Conservation (phyloP, 2,113 vertebrate species). For the Neogobius melanostomus region DNA sequence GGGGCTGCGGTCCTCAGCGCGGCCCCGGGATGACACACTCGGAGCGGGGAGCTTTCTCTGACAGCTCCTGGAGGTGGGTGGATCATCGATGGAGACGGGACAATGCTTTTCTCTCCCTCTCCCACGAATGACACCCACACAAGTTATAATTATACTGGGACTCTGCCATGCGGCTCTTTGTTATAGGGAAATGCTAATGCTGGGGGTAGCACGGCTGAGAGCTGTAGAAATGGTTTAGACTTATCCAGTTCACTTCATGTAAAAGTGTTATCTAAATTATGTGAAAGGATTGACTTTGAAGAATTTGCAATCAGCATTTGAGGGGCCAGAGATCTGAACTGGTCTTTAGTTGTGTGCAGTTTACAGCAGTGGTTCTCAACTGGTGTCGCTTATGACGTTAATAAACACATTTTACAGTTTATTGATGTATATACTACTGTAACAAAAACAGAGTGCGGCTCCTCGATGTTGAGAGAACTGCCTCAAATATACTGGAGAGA, state of each 20-base stretch:
- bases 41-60: constrained; percentile 47
- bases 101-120: constrained; percentile 62
- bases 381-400: no score
- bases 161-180: constrained; percentile 75
- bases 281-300: no score
- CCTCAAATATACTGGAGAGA: no score
- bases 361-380: no score
- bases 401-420: no score
- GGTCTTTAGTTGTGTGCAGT: no score
- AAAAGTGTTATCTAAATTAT: no score
- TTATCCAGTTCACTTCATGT: not conserved
- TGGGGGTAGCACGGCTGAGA: not conserved
- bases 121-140: constrained; percentile 66
- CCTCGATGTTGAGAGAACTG: no score
- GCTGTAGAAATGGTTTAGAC: not conserved
- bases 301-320: no score
- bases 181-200: constrained; percentile 61
- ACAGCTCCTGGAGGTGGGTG: constrained; percentile 75
- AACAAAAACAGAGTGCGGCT: no score
- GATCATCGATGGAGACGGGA: constrained; percentile 55
- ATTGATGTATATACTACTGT: no score
- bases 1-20: constrained; percentile 61
- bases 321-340: no score
- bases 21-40: constrained; percentile 56
- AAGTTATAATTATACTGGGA: constrained; percentile 80